Evolutionary conservation across 1,140 invertebrate species (phyloP), one percentile per base, ranked within the genome.

Genomic region (Glossosoma conforme): DNA sequence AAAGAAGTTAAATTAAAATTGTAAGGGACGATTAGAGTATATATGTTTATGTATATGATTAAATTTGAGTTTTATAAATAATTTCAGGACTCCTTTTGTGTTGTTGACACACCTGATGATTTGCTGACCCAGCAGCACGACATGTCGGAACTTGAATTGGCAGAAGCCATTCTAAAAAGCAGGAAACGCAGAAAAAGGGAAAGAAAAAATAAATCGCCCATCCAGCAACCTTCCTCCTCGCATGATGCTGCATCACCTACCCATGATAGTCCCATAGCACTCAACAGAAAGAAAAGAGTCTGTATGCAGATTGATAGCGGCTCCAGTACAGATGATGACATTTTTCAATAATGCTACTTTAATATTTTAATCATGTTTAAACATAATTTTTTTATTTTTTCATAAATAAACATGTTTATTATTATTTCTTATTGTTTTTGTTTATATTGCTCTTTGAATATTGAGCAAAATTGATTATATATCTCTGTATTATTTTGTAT

Each of bases 51-150:
- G 13, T 40, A 40, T 18, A 40, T 18, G 3, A 15, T 8, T 40
- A 42, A 1, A 24, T 43, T n/a, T 40, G 25, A 17, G 18, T 46
- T 61, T n/a, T n/a, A n/a, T n/a, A n/a, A n/a, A n/a, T n/a, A n/a
- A 17, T 55, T 59, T 37, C 56, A 74, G 72, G 72, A 73, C 50
- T 72, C 70, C 51, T 74, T 74, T 56, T 74, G 72, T 47, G 69
- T 74, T 0, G 69, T 74, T 0, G 69, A 68, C 40, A 66, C 65
- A 36, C 67, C 67, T 1, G 63, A 71, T 28, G 58, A 68, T 20
- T 66, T 65, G n/a, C 52, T 74, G 21, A 74, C 69, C 3, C 68
- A 74, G 63, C 61, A 45, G 0, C 61, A 66, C 20, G 72, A 72
- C 3, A 53, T 68, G 22, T 69, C 70, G 0, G 66, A 70, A 40